These are phyloP conservation scores for Invenusta paracnida DNA, from an alignment of 2,888 invertebrate species.

Conservation along the genomic window DNA sequence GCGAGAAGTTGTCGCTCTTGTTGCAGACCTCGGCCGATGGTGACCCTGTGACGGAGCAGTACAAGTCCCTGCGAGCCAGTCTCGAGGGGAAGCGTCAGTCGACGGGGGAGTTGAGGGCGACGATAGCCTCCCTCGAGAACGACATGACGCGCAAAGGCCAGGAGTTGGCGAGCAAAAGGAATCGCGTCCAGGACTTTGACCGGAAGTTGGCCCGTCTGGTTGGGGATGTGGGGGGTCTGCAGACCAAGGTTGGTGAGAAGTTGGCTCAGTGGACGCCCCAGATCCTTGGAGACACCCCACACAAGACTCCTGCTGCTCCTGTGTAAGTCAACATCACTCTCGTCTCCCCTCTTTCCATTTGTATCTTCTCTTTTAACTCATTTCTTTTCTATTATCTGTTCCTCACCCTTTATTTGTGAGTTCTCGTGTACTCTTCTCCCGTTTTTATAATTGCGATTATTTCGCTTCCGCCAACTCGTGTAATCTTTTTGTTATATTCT, in stretches of 20 bases:
- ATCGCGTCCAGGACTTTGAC: constrained; percentile 34
- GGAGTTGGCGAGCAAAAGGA: constrained; percentile 39
- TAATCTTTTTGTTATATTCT: too few species aligned
- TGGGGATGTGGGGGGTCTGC: constrained; percentile 16
- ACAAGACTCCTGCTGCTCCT: too few species aligned
- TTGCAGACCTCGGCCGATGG: constrained; percentile 52
- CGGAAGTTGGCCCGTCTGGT: constrained; percentile 16
- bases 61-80: constrained; percentile 35
- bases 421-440: too few species aligned
- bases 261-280: background rate
- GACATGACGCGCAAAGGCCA: constrained; percentile 38
- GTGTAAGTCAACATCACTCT: too few species aligned
- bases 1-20: constrained; percentile 54
- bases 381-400: too few species aligned
- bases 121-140: constrained; percentile 26
- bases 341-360: too few species aligned
- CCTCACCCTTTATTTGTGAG: too few species aligned
- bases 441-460: too few species aligned
- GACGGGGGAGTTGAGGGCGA: background rate
- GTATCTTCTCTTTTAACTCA: too few species aligned
- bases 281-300: too few species aligned
- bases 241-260: background rate
- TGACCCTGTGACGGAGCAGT: constrained; percentile 51
- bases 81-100: background rate
- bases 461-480: too few species aligned